These are phyloP conservation scores for Eupithecia insigniata DNA, from an alignment of 2,888 invertebrate species.

Conservation along the genomic window DNA sequence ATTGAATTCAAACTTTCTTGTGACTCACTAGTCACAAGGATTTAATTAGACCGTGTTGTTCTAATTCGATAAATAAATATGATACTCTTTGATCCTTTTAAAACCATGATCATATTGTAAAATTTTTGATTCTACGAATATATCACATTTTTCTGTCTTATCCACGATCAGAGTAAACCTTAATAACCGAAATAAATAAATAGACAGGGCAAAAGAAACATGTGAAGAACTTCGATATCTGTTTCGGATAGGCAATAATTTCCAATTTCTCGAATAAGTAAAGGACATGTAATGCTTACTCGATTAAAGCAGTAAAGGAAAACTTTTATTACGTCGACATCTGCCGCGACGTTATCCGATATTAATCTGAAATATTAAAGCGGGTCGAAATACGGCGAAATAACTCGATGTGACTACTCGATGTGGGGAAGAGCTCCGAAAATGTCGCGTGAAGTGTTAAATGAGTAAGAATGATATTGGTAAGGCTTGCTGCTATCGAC, in stretches of 20 bases:
- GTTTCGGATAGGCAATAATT: slow-evolving; percentile 38
- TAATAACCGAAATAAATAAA: slow-evolving; percentile 6
- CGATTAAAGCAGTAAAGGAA: slow-evolving; percentile 50
- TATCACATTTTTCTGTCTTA: background rate
- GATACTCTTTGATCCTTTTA: no score
- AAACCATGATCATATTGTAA: no score
- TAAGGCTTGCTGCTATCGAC: background rate
- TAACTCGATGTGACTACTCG: slow-evolving; percentile 1
- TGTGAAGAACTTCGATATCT: slow-evolving; percentile 34
- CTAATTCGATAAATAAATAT: no score
- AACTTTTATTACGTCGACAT: slow-evolving; percentile 67
- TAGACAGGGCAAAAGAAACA: slow-evolving; percentile 2
- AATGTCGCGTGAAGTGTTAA: background rate
- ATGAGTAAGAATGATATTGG: background rate
- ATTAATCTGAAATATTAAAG: slow-evolving; percentile 45
- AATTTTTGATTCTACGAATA: background rate
- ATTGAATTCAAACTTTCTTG: no score
- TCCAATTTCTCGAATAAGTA: slow-evolving; percentile 37
- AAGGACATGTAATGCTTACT: slow-evolving; percentile 42
- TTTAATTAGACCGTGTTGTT: no score
- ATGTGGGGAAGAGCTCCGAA: background rate
- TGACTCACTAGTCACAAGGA: no score
- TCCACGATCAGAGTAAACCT: background rate
- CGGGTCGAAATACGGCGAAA: slow-evolving; percentile 30
- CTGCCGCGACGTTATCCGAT: slow-evolving; percentile 54